Evolutionary conservation across 1,140 invertebrate genomes (phyloP).

Genomic region (Hyles euphorbiae): DNA sequence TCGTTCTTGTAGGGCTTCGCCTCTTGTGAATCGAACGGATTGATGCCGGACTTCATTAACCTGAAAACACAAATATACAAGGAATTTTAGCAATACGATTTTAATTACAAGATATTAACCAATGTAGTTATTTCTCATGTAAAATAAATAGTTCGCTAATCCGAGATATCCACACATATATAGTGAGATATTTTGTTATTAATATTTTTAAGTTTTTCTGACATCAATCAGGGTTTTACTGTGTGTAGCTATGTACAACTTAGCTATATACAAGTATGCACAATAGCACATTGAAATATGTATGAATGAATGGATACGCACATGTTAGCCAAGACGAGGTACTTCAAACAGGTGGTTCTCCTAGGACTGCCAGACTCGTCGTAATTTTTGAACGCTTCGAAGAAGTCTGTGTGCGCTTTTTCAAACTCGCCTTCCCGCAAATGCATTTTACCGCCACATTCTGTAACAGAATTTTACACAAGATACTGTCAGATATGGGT

Average conservation of each 20-base stretch:
- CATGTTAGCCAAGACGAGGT: slow-evolving; percentile 99
- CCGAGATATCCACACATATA: too few species aligned
- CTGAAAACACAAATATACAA: slow-evolving; percentile 64
- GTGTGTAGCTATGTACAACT: too few species aligned
- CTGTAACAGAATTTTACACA: slow-evolving; percentile 71
- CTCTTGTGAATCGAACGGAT: slow-evolving; percentile 99
- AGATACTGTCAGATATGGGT: too few species aligned
- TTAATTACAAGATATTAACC: too few species aligned
- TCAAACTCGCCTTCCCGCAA: slow-evolving; percentile 98
- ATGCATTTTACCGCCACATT: slow-evolving; percentile 99
- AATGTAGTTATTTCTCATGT: too few species aligned
- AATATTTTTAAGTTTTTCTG: too few species aligned
- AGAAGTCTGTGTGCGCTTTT: slow-evolving; percentile 99
- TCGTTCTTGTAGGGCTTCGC: slow-evolving; percentile 99
- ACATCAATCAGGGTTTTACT: too few species aligned
- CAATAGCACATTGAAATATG: background rate
- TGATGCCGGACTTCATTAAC: slow-evolving; percentile 99
- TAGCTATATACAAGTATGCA: too few species aligned
- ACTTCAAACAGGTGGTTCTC: slow-evolving; percentile 98
- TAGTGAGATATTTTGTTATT: too few species aligned
- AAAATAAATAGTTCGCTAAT: too few species aligned
- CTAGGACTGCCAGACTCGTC: slow-evolving; percentile 99
- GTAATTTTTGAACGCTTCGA: slow-evolving; percentile 99
- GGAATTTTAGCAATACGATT: too few species aligned
- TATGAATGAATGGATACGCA: slow-evolving; percentile 36